Evolutionary conservation across 2,888 invertebrate genomes (phyloP).

Genomic region (Unio pictorum): DNA sequence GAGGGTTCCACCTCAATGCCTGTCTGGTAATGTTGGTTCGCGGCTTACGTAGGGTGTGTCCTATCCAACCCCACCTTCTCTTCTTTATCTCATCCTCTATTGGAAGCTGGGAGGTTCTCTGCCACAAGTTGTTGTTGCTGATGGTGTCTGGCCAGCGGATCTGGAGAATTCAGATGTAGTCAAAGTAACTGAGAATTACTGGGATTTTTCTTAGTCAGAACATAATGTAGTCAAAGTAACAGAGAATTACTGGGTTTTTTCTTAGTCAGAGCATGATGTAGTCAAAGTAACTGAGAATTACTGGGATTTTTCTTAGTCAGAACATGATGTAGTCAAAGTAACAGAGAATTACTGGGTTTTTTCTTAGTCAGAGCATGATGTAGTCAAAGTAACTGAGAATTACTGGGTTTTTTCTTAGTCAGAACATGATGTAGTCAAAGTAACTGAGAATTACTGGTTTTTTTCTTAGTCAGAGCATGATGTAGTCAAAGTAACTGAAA

Average conservation of each 20-base stretch:
- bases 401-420: slow-evolving; percentile 39
- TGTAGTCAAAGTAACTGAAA: too few species aligned
- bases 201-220: slow-evolving; percentile 38
- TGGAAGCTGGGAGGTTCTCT: too few species aligned
- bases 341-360: slow-evolving; percentile 42
- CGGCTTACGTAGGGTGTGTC: too few species aligned
- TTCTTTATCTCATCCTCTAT: too few species aligned
- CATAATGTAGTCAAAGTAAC: too few species aligned
- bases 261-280: slow-evolving; percentile 48
- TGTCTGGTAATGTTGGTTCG: too few species aligned
- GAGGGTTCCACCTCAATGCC: too few species aligned
- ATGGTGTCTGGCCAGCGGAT: too few species aligned
- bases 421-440: slow-evolving; percentile 29
- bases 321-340: slow-evolving; percentile 18
- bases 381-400: too few species aligned
- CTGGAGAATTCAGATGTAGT: too few species aligned
- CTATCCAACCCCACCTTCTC: too few species aligned
- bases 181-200: slow-evolving; percentile 39
- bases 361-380: slow-evolving; percentile 23
- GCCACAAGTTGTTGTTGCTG: too few species aligned
- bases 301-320: slow-evolving; percentile 51
- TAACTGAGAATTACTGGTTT: slow-evolving; percentile 43
- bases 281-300: slow-evolving; percentile 35
- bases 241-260: slow-evolving; percentile 1
- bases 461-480: slow-evolving; percentile 26